Percentiles rank a stretch among this genome's conserved stretches.
Evolutionary conservation across 2,888 invertebrate species (phyloP).

Genomic region (Metopia argyrocephala): DNA sequence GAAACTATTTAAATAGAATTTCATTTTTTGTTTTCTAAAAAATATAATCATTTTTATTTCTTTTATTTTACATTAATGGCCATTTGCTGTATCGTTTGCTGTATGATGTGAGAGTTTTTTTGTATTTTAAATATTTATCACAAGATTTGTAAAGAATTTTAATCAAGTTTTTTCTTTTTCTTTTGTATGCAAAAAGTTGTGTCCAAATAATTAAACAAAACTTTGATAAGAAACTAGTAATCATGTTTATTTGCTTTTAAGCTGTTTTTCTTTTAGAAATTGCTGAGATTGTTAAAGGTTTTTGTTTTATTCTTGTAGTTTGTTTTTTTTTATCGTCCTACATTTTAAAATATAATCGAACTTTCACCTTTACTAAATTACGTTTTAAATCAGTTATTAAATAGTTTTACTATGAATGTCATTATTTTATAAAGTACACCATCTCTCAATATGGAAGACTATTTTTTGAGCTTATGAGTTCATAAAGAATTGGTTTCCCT

Average conservation of each 20-base stretch:
- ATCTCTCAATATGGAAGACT: too few relatives aligned
- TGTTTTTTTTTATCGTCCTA: too few relatives aligned
- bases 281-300: neutral
- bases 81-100: conserved; percentile 23
- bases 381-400: too few relatives aligned
- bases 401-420: too few relatives aligned
- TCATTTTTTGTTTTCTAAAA: conserved; percentile 26
- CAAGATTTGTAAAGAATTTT: conserved; percentile 38
- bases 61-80: conserved; percentile 15
- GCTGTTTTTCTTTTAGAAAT: neutral
- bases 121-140: conserved; percentile 35
- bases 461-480: too few relatives aligned
- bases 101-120: conserved; percentile 4
- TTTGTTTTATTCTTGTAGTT: neutral
- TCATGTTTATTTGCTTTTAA: neutral
- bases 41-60: conserved; percentile 4
- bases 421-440: too few relatives aligned
- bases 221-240: neutral
- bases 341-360: too few relatives aligned
- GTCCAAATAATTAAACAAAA: neutral
- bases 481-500: too few relatives aligned
- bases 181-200: neutral
- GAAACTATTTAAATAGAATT: conserved; percentile 57
- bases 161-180: conserved; percentile 4
- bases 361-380: too few relatives aligned